phyloP scores from a whole-genome alignment of 2,888 invertebrate species.

The Mylabris sibirica region DNA sequence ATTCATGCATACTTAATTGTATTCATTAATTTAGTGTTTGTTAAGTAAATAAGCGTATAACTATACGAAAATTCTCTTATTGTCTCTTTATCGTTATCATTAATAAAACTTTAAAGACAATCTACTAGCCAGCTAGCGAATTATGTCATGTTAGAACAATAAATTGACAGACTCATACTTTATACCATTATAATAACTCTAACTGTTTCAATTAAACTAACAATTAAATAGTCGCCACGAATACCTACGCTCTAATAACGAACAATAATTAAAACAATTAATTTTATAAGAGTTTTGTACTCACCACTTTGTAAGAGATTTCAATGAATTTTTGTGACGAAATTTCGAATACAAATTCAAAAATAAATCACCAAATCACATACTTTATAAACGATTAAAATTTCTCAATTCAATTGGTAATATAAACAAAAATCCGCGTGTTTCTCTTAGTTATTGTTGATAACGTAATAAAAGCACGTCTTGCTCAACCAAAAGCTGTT shows the following conservation, averaged over 20 bases:
- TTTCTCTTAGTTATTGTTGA: background rate
- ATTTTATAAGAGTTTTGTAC: background rate
- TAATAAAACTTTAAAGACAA: background rate
- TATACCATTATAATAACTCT: background rate
- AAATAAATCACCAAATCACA: background rate
- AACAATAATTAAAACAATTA: background rate
- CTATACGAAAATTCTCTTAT: background rate
- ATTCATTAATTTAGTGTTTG: background rate
- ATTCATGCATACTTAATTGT: background rate
- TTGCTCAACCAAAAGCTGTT: background rate
- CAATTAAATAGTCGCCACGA: conserved; percentile 14
- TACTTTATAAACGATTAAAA: background rate
- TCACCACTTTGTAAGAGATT: background rate
- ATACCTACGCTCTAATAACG: conserved; percentile 1
- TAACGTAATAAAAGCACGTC: background rate
- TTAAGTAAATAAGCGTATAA: background rate
- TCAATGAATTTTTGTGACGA: background rate
- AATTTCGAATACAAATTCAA: background rate
- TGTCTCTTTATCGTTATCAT: background rate
- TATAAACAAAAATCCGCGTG: background rate
- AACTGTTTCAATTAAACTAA: conserved; percentile 6
- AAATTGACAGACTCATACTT: conserved; percentile 5
- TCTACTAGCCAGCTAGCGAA: background rate
- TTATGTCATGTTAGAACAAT: conserved; percentile 8
- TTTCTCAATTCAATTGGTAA: background rate